Evolutionary conservation across 2,113 vertebrate species (phyloP).

Genomic region (Apistogramma diplotaenia): DNA sequence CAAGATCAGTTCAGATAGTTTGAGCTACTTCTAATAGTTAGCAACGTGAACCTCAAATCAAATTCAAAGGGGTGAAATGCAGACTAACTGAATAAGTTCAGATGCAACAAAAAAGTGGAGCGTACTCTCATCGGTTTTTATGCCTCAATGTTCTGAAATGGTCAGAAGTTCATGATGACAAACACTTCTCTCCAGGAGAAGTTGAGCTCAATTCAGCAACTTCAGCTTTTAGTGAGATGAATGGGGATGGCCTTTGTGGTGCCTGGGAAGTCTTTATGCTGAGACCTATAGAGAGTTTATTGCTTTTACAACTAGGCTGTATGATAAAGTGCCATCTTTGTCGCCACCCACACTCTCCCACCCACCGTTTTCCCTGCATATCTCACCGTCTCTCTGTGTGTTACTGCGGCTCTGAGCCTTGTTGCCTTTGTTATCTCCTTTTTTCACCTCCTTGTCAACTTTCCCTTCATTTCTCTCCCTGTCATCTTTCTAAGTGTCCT

Average conservation of each 20-base stretch:
- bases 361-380: neutral
- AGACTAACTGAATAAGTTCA: neutral
- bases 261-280: conserved; percentile 56
- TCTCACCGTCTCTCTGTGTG: conserved; percentile 1
- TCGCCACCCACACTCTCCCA: conserved; percentile 35
- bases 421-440: conserved; percentile 12
- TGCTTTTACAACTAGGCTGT: conserved; percentile 53
- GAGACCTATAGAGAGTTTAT: conserved; percentile 61
- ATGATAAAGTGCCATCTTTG: conserved; percentile 56
- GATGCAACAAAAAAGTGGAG: neutral
- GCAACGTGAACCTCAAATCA: neutral
- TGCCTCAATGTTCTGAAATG: conserved; percentile 15
- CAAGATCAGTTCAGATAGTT: neutral
- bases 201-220: conserved; percentile 45
- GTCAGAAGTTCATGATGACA: conserved; percentile 37
- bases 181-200: conserved; percentile 17
- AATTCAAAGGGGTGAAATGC: neutral
- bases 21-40: neutral
- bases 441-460: neutral
- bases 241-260: conserved; percentile 55
- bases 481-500: neutral
- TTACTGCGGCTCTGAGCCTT: neutral
- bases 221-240: conserved; percentile 66
- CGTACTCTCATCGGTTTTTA: neutral
- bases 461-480: conserved; percentile 3